Evolutionary conservation across 2,797 vertebrate species (phyloP).

Genomic region (Chelmon rostratus): DNA sequence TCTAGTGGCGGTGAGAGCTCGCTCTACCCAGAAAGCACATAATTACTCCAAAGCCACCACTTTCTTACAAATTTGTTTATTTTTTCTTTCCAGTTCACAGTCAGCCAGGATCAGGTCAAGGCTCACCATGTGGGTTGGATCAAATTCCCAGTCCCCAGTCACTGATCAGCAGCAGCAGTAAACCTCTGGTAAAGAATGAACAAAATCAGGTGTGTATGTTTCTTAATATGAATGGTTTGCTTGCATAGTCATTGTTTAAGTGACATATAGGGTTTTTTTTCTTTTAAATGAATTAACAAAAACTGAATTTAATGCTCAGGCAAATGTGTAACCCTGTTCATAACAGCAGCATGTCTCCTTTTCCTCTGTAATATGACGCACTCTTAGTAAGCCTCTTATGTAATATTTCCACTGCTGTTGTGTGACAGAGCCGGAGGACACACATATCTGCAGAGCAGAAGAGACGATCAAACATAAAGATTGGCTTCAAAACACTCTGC

Average conservation of each 20-base stretch:
- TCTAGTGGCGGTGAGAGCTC: slow-evolving; percentile 86
- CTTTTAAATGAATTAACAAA: background rate
- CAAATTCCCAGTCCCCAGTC: slow-evolving; percentile 93
- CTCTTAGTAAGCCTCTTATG: background rate
- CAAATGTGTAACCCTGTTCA: background rate
- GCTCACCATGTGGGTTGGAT: slow-evolving; percentile 90
- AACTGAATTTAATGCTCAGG: background rate
- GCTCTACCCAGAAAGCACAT: background rate
- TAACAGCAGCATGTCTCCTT: background rate
- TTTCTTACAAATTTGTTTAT: slow-evolving; percentile 7
- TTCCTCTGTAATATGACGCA: background rate
- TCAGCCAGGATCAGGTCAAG: slow-evolving; percentile 88
- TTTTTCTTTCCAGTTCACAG: slow-evolving; percentile 79
- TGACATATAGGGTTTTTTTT: too few relatives aligned
- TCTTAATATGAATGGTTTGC: background rate
- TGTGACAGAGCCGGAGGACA: slow-evolving; percentile 88
- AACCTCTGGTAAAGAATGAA: slow-evolving; percentile 87
- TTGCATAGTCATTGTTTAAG: too few relatives aligned
- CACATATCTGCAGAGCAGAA: slow-evolving; percentile 96
- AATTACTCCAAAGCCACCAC: background rate
- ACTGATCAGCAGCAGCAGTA: slow-evolving; percentile 86
- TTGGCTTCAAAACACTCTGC: slow-evolving; percentile 92
- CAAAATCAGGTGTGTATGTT: slow-evolving; percentile 84
- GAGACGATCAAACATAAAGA: slow-evolving; percentile 94
- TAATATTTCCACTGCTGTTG: slow-evolving; percentile 28